Conservation (phyloP, 2,113 vertebrate genomes). For the Callopanchax toddi region DNA sequence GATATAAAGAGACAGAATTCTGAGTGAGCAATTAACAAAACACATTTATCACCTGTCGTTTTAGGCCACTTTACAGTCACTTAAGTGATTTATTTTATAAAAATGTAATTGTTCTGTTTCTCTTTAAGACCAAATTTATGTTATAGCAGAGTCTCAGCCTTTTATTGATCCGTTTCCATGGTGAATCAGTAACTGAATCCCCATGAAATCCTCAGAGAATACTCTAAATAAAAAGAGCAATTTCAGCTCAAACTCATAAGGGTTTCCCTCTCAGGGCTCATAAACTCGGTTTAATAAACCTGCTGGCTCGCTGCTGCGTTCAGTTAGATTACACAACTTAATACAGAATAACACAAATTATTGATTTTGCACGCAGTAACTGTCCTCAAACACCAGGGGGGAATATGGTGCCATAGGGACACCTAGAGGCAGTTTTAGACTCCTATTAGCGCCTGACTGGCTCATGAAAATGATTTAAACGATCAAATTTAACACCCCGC, state of each 20-base stretch:
- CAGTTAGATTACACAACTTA: neutral
- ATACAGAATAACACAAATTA: neutral
- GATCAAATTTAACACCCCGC: too few relatives aligned
- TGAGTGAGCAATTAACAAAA: too few relatives aligned
- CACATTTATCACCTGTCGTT: neutral
- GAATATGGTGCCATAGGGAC: conserved; percentile 38
- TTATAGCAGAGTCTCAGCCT: neutral
- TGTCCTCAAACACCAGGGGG: conserved; percentile 58
- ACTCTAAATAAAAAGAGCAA: neutral
- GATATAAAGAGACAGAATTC: too few relatives aligned
- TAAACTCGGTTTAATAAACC: neutral
- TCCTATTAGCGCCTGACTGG: too few relatives aligned
- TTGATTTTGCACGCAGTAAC: conserved; percentile 29
- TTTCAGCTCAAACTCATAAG: neutral
- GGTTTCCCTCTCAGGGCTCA: neutral
- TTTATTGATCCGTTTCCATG: neutral
- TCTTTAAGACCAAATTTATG: neutral
- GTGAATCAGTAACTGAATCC: neutral
- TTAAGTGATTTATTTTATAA: neutral
- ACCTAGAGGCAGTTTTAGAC: neutral
- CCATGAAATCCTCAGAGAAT: too few relatives aligned
- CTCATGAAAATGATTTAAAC: too few relatives aligned
- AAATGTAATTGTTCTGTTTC: neutral
- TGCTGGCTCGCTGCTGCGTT: neutral
- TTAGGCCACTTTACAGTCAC: neutral